Conservation (phyloP, 2,888 invertebrate genomes). For the Lasioglossum calceatum region DNA sequence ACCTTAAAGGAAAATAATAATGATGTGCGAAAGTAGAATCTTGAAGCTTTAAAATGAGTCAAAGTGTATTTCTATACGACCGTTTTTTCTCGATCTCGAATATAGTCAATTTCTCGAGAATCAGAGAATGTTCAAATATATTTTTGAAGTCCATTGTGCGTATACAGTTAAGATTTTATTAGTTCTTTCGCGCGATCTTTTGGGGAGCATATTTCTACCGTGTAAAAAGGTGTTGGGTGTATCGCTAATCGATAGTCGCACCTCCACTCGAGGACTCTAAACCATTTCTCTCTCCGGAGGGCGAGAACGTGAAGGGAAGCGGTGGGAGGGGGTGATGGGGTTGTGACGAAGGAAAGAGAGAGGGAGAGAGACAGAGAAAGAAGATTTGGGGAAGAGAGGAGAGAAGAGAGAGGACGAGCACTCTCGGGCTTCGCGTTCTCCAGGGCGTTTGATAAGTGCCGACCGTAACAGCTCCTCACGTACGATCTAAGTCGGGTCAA, state of each 20-base stretch:
- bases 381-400: neutral
- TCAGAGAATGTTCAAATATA: too few species aligned
- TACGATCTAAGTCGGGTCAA: constrained; percentile 73
- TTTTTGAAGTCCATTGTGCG: too few species aligned
- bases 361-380: neutral
- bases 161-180: too few species aligned
- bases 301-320: constrained; percentile 2
- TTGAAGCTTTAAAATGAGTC: too few species aligned
- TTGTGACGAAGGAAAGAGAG: neutral
- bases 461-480: constrained; percentile 70
- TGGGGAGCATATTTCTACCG: neutral
- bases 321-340: neutral
- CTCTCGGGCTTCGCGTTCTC: constrained; percentile 36
- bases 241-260: neutral
- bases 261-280: neutral
- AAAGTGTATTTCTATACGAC: too few species aligned
- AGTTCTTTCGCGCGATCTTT: too few species aligned
- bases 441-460: constrained; percentile 68
- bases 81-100: too few species aligned
- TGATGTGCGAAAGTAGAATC: too few species aligned
- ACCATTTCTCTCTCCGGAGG: neutral
- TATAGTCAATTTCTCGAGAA: too few species aligned
- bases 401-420: neutral
- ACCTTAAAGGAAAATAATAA: too few species aligned
- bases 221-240: neutral